phyloP scores from a whole-genome alignment of 2,888 invertebrate genomes.

The Stenotaenia linearis region DNA sequence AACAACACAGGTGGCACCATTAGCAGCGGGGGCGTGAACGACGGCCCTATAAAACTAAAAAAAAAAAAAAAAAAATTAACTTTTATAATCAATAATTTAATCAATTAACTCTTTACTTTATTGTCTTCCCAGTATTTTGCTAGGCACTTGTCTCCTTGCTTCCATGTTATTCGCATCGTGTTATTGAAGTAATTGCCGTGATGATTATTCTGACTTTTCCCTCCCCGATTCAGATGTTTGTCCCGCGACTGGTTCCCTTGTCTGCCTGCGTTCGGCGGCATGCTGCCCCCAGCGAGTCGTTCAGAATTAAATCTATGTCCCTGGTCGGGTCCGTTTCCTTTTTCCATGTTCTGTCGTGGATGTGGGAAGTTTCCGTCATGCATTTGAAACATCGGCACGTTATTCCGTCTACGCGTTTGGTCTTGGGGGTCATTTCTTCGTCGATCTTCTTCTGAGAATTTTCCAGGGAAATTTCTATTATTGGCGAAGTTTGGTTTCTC shows the following conservation, averaged over 20 bases:
- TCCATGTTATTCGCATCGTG: slow-evolving; percentile 53
- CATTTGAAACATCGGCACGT: not conserved
- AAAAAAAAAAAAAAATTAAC: not conserved
- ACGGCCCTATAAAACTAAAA: slow-evolving; percentile 73
- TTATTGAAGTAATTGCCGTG: not conserved
- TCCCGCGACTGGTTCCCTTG: not conserved
- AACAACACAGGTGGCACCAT: slow-evolving; percentile 68
- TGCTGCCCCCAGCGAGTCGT: not conserved
- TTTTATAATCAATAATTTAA: no score
- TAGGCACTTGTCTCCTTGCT: slow-evolving; percentile 73
- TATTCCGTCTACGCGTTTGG: not conserved
- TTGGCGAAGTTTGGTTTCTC: not conserved
- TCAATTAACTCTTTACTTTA: slow-evolving; percentile 56
- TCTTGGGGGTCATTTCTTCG: not conserved
- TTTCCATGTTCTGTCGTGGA: not conserved
- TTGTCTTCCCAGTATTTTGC: slow-evolving; percentile 93
- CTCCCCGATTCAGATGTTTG: not conserved
- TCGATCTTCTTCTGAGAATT: not conserved
- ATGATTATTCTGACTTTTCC: not conserved
- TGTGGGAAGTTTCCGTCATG: not conserved
- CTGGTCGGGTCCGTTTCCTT: not conserved
- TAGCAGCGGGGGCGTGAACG: slow-evolving; percentile 72
- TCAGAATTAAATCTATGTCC: not conserved
- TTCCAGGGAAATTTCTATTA: not conserved
- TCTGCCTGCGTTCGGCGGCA: not conserved